Base-by-base conservation (phyloP, 2,888 invertebrate genomes). In the Trachelus troglodyta region DNA sequence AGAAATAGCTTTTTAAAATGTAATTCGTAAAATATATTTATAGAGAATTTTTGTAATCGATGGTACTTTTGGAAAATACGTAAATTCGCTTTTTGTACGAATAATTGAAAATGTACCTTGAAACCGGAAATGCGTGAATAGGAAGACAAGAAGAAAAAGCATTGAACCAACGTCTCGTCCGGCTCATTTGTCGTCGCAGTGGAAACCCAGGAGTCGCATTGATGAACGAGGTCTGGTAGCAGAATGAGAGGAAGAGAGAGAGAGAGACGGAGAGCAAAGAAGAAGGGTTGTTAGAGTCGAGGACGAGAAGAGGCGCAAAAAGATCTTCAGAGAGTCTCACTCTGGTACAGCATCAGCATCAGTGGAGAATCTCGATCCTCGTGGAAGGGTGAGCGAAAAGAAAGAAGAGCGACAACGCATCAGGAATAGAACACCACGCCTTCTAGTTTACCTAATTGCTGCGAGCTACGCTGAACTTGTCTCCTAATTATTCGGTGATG, bases 341-440 rank as follows among this genome's bases (percentile, higher is more conserved):
- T 56, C 56, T 23, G 56, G 56, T 56, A 56, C 56, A 56, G 56
- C 40, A 15, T 40, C 40, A 40, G 40, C 56, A 56, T 56, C 56
- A 71, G 23, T 11, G 12, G 71, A 31, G 71, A 71, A 33, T 71
- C 71, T 71, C 71, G 31, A 34, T 34, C 33, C 71, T 71, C 34
- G 34, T 33, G 15, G 73, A 40, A 74, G 75, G 75, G 71, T 34
- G 71, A 34, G 71, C 31, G 71, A 71, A 56, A 71, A 71, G 71
- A 71, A 35, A 69, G 80, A 79, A 79, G 80, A 81, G 80, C 83
- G 82, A 78, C 77, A 77, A 80, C 35, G 81, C 77, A 76, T 88
- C 89, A 87, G 86, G 87, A 90, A 90, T 90, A 90, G 90, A 90
- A 90, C 85, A 87, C 87, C 89, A 89, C 90, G 90, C 89, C 90